phyloP scores from a whole-genome alignment of 1,140 invertebrate species.

The Tetranychus cinnabarinus region DNA sequence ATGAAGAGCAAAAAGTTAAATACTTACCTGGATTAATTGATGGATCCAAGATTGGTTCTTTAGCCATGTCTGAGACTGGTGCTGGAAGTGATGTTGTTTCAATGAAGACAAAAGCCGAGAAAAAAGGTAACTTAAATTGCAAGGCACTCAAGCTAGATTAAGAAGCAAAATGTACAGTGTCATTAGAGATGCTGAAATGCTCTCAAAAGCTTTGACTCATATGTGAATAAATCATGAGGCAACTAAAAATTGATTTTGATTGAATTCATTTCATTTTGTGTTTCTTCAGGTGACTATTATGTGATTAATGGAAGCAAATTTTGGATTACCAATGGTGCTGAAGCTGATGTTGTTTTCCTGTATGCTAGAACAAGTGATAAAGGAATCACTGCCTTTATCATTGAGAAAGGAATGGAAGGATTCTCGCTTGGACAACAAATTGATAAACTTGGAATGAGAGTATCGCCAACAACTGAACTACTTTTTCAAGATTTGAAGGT shows the following conservation, averaged over 20 bases:
- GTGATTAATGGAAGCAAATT: constrained; percentile 91
- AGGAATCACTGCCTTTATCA: constrained; percentile 78
- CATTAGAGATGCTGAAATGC: too few species aligned
- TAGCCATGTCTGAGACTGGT: constrained; percentile 88
- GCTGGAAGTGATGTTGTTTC: constrained; percentile 93
- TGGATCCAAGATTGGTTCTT: constrained; percentile 75
- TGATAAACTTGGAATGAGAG: constrained; percentile 96
- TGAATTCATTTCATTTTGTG: not conserved
- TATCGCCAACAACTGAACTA: constrained; percentile 82
- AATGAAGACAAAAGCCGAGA: constrained; percentile 76
- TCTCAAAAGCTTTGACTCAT: too few species aligned
- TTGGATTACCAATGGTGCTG: constrained; percentile 96
- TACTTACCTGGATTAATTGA: constrained; percentile 82
- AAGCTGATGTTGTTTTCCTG: constrained; percentile 88
- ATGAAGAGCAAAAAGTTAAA: constrained; percentile 67
- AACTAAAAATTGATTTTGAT: too few species aligned
- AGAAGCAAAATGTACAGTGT: too few species aligned
- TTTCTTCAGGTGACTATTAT: constrained; percentile 41
- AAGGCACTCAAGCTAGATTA: too few species aligned
- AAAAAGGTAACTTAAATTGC: too few species aligned
- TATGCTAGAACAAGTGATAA: constrained; percentile 91
- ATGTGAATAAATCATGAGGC: too few species aligned
- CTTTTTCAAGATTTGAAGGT: constrained; percentile 89
- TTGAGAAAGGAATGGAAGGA: constrained; percentile 54
- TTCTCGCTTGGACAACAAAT: constrained; percentile 68